Evolutionary conservation across 2,888 invertebrate genomes (phyloP).

Genomic region (Odontomyia ornata): DNA sequence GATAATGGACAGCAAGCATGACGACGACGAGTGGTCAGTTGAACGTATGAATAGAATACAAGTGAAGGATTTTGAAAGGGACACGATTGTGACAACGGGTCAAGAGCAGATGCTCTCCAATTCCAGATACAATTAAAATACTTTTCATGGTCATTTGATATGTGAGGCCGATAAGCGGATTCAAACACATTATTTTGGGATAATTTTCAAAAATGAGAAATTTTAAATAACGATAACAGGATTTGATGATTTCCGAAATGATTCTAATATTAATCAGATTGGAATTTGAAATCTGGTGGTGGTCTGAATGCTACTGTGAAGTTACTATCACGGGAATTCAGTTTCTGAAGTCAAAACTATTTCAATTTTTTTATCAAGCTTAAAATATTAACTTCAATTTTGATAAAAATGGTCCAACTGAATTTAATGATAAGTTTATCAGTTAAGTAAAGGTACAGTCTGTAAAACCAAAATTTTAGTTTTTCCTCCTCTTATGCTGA

Average conservation of each 20-base stretch:
- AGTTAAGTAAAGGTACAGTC: too few species aligned
- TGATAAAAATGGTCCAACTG: too few species aligned
- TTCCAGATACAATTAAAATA: slow-evolving; percentile 47
- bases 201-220: slow-evolving; percentile 16
- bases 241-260: background rate
- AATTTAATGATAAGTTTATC: too few species aligned
- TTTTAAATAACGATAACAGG: slow-evolving; percentile 19
- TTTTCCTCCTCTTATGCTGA: too few species aligned
- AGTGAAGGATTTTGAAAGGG: slow-evolving; percentile 23
- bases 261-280: background rate
- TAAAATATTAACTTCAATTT: too few species aligned
- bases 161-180: slow-evolving; percentile 41
- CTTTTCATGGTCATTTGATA: slow-evolving; percentile 49
- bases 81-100: slow-evolving; percentile 31
- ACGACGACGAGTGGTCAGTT: slow-evolving; percentile 47
- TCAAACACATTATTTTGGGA: slow-evolving; percentile 15
- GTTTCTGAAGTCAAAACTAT: too few species aligned
- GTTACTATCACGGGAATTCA: too few species aligned
- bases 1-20: slow-evolving; percentile 46
- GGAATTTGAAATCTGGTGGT: too few species aligned
- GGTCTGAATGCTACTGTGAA: too few species aligned
- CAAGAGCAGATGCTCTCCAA: slow-evolving; percentile 44
- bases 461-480: too few species aligned
- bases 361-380: too few species aligned
- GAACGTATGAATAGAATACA: slow-evolving; percentile 31